Base-by-base conservation (phyloP, 2,888 invertebrate species). In the Nomada ruficornis region DNA sequence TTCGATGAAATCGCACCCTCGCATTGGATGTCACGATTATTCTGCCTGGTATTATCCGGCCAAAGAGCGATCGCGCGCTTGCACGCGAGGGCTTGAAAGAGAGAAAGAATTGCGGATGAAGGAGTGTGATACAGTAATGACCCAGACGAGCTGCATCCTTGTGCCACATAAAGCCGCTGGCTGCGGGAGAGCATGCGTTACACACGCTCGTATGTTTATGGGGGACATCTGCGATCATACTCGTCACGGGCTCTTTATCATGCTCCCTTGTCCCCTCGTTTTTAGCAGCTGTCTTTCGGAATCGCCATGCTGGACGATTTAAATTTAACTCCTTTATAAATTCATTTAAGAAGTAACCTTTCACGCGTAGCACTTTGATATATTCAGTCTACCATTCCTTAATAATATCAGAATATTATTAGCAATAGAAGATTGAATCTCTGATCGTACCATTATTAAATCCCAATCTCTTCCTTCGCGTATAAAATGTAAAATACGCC, bases 71-170 rank as follows among this genome's bases (percentile, higher is more conserved):
- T 73, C 29, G 55, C 60, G 55, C 74, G 65, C 55, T 72, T 64
- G 69, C 77, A 57, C 54, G 69, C 15, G 47, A 26, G 55, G 36
- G 57, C 42, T 52, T n/a, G 20, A 54, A 54, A 54, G 20, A 20
- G 20, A 15, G 36, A 29, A 23, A 57, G 68, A 11, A 13, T 1
- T 7, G 55, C 23, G 23, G 23, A 29, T n/a, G 67, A 80, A 26
- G 74, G 64, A 81, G 82, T 74, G 76, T 68, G 88, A 90, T 89
- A 84, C 83, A 87, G 87, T 87, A 90, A 90, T 89, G 90, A 90
- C 89, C 90, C 90, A 90, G 90, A 89, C 90, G 86, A 88, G 88
- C 77, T 82, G 87, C 88, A 90, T 90, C 89, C 90, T 90, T 90
- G 89, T 89, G 85, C 87, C 83, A 89, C 85, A 89, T 90, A 84